Conservation (phyloP, 1,140 invertebrate species). For the Drosophila saltans region DNA sequence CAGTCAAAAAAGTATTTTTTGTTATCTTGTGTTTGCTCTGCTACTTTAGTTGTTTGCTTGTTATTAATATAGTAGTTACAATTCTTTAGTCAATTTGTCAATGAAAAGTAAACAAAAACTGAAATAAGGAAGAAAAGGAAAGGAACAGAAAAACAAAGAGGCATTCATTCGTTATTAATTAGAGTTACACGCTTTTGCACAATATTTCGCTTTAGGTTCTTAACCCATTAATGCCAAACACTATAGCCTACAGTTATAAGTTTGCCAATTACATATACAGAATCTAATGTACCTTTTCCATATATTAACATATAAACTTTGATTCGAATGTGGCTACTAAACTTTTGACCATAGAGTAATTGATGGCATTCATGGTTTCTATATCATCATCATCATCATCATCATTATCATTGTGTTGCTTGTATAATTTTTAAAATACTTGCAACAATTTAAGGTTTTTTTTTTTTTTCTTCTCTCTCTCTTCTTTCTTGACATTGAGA, state of each 20-base stretch:
- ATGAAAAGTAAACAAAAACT: not conserved
- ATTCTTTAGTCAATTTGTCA: not conserved
- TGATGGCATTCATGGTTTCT: not conserved
- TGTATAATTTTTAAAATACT: not conserved
- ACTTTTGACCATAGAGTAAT: not conserved
- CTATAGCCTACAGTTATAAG: not conserved
- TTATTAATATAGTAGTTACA: not conserved
- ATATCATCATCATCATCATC: not conserved
- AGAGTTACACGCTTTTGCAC: conserved; percentile 4
- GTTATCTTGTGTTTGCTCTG: not conserved
- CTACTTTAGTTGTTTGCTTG: too few relatives aligned
- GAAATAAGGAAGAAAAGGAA: not conserved
- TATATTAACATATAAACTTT: too few relatives aligned
- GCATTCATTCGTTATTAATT: not conserved
- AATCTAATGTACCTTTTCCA: not conserved
- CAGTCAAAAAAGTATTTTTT: conserved; percentile 6
- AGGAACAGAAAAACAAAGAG: not conserved
- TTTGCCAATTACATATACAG: not conserved
- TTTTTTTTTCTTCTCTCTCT: conserved; percentile 20
- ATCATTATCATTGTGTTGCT: too few relatives aligned
- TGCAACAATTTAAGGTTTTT: conserved; percentile 8
- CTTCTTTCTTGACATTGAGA: conserved; percentile 36
- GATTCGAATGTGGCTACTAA: too few relatives aligned
- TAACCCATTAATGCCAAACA: not conserved
- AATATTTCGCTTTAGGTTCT: not conserved